A percentile compares a stretch with the other conserved stretches of the same genome.
Evolutionary conservation across 2,113 vertebrate species (phyloP).

Genomic region (Leucoraja erinaceus): DNA sequence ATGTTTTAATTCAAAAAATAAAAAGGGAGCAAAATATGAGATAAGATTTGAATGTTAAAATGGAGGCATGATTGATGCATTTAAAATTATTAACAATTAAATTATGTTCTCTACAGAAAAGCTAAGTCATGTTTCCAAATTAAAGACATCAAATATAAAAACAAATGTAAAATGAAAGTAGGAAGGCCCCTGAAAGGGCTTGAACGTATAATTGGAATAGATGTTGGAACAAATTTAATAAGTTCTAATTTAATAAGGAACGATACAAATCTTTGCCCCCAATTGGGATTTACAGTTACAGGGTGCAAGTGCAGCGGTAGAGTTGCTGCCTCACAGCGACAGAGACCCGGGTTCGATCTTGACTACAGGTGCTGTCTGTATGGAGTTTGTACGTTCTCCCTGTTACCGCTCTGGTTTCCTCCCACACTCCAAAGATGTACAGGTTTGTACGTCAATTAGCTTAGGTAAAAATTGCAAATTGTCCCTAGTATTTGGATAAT

Average conservation of each 20-base stretch:
- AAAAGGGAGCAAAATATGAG: too few species aligned
- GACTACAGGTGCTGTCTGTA: too few species aligned
- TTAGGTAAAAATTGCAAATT: too few species aligned
- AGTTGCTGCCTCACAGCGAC: too few species aligned
- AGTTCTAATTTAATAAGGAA: background rate
- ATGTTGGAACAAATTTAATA: background rate
- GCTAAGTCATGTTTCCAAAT: background rate
- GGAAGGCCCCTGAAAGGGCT: background rate
- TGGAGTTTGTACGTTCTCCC: too few species aligned
- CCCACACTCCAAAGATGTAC: too few species aligned
- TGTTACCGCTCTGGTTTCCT: too few species aligned
- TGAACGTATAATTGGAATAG: background rate
- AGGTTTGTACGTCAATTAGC: too few species aligned
- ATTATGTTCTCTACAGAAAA: background rate
- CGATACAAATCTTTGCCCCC: background rate
- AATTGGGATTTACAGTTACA: background rate
- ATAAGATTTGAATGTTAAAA: background rate
- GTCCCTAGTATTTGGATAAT: too few species aligned
- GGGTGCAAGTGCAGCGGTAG: too few species aligned
- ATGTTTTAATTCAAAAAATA: too few species aligned
- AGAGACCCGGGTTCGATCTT: too few species aligned
- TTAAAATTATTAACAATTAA: background rate
- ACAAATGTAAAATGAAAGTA: background rate
- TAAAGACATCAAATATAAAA: background rate
- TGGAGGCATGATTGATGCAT: background rate